Base-by-base conservation (phyloP, 2,888 invertebrate species). In the Mesoligia furuncula region DNA sequence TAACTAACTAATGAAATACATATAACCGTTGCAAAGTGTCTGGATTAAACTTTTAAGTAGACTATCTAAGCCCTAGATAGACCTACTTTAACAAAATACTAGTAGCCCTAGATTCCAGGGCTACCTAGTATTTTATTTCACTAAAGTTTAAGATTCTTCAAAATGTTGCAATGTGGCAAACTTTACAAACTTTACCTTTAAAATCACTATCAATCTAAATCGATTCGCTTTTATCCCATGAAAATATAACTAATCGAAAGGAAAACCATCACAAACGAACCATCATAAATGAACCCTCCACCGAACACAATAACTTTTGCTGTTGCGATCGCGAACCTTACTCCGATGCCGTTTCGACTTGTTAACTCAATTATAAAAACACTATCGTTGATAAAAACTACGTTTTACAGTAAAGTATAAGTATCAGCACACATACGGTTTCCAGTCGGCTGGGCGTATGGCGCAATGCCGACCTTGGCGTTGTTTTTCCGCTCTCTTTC, bases 401-500 rank as follows among this genome's bases (percentile, higher is more conserved):
- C 87, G 79, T 80, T 79, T 73, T 81, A 83, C 81, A 87, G 88
- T 87, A 90, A 86, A 85, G 82, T 87, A 77, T 88, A 83, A 87
- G 85, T 87, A 88, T 85, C 87, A 88, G 87, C 85, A 88, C 89
- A 91, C 90, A 87, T 88, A 86, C 91, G 89, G 93, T 93, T 96
- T 95, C 94, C 95, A 95, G 90, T 94, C 91, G 94, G 95, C 90
- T 94, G 95, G 90, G 85, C 90, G 91, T 90, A 86, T 95, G 95
- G 93, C 93, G 95, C 95, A 95, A 95, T 90, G 86, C 81, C 93
- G 95, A 96, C 96, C 96, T 96, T 96, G 96, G 92, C 95, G 96
- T 90, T 83, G 91, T 95, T 96, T 95, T 96, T 96, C 95, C 96
- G 96, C 96, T 96, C 96, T 96, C 96, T 96, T 96, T 96, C 95